Base-by-base conservation (phyloP, 2,113 vertebrate species). In the Capricornis sumatraensis region DNA sequence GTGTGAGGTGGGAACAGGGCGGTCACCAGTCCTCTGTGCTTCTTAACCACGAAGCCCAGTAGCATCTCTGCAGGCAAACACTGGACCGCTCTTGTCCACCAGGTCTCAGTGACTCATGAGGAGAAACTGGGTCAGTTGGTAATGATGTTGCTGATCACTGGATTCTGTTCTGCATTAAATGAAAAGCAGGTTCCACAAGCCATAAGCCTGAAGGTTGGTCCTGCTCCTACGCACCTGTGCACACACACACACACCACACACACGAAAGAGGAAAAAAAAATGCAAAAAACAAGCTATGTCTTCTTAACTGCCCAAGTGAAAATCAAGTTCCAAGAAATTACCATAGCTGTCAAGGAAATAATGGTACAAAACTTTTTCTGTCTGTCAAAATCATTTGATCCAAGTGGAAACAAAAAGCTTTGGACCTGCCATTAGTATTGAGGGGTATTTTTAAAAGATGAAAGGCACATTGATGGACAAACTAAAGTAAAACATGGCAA, bases 131-230 rank as follows among this genome's bases (percentile, higher is more conserved):
- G 96, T 88, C 91, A 62, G 83, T 94, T 96, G 92, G 96, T 97
- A 98, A 97, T 93, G 97, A 95, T 96, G 90, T 97, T 23, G 0
- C 97, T 98, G 92, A 98, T 97, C 98, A 92, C 57, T 96, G 95
- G 98, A 98, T 98, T 98, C 95, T 98, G 97, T 98, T 98, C 98
- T 98, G 8, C 98, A 95, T 97, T 97, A 97, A 98, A 98, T 97
- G 97, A 93, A 98, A 97, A 98, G 86, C 98, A 97, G 97, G 95
- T 98, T 98, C 97, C 98, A 98, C 98, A 99, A 99, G 99, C 99
- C 99, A 99, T 99, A 99, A 99, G 99, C 98, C 98, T 97, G 98
- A 99, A 98, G 98, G 98, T 98, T 98, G 98, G 98, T 98, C 98
- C 98, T 98, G 98, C 94, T 97, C 98, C 97, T 96, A 2, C 0